Conservation (phyloP, 2,113 vertebrate genomes). For the Halcyon malimbica region DNA sequence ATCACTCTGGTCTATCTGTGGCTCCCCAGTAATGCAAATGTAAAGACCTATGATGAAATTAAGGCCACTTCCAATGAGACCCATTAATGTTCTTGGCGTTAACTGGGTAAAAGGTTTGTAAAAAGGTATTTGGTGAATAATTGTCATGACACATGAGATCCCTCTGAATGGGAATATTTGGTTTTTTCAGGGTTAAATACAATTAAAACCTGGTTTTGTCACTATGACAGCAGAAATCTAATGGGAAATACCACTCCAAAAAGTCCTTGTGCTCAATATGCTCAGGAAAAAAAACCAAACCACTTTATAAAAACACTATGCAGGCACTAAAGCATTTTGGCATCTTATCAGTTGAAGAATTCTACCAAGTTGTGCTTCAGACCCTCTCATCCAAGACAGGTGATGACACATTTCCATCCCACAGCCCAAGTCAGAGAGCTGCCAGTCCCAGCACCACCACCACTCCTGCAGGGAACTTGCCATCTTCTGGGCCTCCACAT, state of each 20-base stretch:
- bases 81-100: neutral
- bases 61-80: neutral
- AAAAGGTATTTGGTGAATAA: neutral
- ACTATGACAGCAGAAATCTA: neutral
- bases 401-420: fast-evolving
- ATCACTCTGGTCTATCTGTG: neutral
- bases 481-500: fast-evolving
- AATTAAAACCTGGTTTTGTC: neutral
- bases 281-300: neutral
- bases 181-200: neutral
- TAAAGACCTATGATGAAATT: neutral
- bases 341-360: neutral
- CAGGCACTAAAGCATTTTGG: neutral
- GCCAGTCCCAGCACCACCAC: neutral
- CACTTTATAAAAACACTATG: neutral
- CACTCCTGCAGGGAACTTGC: neutral
- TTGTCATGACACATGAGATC: neutral
- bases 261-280: neutral
- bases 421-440: neutral
- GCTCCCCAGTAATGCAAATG: neutral
- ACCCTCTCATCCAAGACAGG: neutral
- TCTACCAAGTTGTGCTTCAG: neutral
- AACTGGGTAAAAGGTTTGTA: neutral
- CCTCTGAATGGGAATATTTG: neutral
- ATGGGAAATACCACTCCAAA: neutral